Evolutionary conservation across 2,113 vertebrate genomes (phyloP).

Genomic region (Tyrannus savana): DNA sequence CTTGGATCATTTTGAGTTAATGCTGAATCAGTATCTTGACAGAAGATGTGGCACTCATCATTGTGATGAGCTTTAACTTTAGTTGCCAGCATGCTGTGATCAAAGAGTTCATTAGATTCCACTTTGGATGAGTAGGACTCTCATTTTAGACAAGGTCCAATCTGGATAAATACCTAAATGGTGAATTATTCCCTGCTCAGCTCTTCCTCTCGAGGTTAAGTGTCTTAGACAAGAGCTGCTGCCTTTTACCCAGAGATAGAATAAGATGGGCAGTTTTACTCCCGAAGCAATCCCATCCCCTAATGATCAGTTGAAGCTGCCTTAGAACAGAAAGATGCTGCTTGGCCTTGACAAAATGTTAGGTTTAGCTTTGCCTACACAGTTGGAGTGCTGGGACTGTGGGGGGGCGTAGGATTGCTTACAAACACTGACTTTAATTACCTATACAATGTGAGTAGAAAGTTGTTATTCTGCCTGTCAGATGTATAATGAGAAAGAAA

Average conservation of each 20-base stretch:
- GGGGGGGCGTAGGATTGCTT: background rate
- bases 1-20: background rate
- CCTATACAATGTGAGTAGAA: background rate
- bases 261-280: background rate
- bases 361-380: background rate
- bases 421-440: background rate
- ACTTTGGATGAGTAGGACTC: background rate
- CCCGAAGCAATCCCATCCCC: background rate
- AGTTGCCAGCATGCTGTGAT: background rate
- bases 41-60: background rate
- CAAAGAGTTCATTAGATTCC: background rate
- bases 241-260: background rate
- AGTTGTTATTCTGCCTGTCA: background rate
- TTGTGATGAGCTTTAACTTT: background rate
- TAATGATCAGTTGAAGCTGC: background rate
- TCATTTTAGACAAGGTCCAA: background rate
- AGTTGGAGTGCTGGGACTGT: fast-evolving
- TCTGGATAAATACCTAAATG: background rate
- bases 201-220: background rate
- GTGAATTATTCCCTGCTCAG: background rate
- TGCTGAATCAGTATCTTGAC: background rate
- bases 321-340: background rate
- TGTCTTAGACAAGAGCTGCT: background rate
- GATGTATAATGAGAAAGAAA: background rate
- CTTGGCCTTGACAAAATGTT: background rate